Evolutionary conservation across 2,888 invertebrate genomes (phyloP).

Genomic region (Koerneria pararmatus): DNA sequence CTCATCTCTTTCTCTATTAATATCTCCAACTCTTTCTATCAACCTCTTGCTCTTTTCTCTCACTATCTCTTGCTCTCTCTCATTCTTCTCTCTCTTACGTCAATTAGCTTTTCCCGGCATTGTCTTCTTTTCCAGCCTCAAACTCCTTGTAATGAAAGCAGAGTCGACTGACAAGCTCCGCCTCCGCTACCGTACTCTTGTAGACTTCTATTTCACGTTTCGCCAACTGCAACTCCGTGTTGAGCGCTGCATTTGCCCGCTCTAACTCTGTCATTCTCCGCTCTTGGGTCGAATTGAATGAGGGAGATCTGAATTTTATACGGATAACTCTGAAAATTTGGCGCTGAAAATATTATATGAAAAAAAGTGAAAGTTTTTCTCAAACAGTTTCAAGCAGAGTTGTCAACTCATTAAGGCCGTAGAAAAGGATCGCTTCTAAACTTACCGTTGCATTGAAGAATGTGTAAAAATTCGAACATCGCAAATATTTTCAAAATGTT

Average conservation of each 20-base stretch:
- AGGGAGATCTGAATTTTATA: constrained; percentile 34
- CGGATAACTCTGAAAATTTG: neutral
- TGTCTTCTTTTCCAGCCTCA: too few species aligned
- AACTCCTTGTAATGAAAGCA: too few species aligned
- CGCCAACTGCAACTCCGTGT: constrained; percentile 14
- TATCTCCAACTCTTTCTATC: constrained; percentile 16
- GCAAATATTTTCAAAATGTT: too few species aligned
- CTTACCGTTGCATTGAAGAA: too few species aligned
- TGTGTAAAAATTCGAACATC: too few species aligned
- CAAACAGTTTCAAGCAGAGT: too few species aligned
- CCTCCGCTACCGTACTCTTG: constrained; percentile 8
- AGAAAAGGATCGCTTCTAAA: too few species aligned
- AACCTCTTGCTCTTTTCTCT: constrained; percentile 6
- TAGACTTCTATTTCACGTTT: constrained; percentile 21
- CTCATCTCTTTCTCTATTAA: neutral
- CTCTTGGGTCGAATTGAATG: constrained; percentile 19
- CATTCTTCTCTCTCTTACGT: neutral
- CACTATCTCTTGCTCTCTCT: constrained; percentile 14
- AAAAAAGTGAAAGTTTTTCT: too few species aligned
- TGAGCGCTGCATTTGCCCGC: constrained; percentile 17
- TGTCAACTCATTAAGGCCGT: too few species aligned
- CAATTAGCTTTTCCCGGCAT: too few species aligned
- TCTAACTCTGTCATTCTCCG: constrained; percentile 14
- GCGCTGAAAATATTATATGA: neutral
- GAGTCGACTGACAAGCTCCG: too few species aligned